Evolutionary conservation across 2,797 vertebrate genomes (phyloP), one percentile per base, ranked within the genome.

Genomic region (Hemitrygon akajei): DNA sequence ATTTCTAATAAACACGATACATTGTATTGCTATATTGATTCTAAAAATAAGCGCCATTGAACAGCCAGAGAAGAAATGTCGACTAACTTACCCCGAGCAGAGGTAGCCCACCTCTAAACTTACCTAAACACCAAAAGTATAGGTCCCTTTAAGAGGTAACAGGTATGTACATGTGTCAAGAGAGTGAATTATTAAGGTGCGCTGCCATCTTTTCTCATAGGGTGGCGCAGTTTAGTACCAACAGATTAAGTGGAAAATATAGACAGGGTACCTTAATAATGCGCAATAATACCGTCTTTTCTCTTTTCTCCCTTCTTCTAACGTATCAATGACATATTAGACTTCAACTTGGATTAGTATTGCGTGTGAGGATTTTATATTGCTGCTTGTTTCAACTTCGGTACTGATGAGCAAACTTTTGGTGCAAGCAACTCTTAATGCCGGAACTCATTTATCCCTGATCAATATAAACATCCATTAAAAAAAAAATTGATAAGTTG

Each of bases 181-280:
- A 16, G 71, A 22, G 9, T 58, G 40, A 93, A 58, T 56, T 2
- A 30, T 76, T 93, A 27, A 47, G 69, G 5, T 93, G 91, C 73
- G 66, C 40, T 93, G 40, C 69, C 37, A 12, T 14, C 14, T 16
- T 6, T 58, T 58, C 71, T 58, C 91, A 71, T 76, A 11, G 12
- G 91, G 91, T 93, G 91, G 91, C 91, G 91, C 91, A 93, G 40
- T 93, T 56, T 40, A 76, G 16, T 76, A 30, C 11, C 40, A 93
- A 71, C 69, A 30, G 63, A 22, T 34, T 37, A 9, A 1, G 3
- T n/a, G 16, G 69, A 7, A 10, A 58, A 76, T 56, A 71, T 40
- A 73, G 69, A 93, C 16, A 20, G 84, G 20, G 63, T 27, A 75
- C 25, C 11, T 92, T 75, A 75, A 89, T 75, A 10, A 22, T 37